Percentiles rank a stretch among this genome's conserved stretches.
Evolutionary conservation across 1,140 invertebrate species (phyloP).

Genomic region (Cydia amplana): DNA sequence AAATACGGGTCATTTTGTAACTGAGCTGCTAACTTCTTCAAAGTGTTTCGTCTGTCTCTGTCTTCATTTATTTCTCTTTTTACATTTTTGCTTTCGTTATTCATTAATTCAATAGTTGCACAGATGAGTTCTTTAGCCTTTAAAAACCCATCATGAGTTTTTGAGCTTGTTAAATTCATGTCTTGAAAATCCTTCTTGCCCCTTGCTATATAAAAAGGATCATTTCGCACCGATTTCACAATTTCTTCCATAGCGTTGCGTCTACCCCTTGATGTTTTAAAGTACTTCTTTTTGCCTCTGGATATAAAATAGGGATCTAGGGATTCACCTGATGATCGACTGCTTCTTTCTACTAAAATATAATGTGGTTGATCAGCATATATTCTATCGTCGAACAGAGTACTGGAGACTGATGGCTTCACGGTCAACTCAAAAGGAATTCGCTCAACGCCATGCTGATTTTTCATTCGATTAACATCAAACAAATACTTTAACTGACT

Average conservation of each 20-base stretch:
- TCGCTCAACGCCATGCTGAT: constrained; percentile 37
- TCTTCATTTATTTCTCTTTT: constrained; percentile 64
- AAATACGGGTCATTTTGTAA: constrained; percentile 71
- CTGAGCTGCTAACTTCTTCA: constrained; percentile 69
- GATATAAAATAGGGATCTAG: constrained; percentile 71
- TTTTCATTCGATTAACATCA: constrained; percentile 35
- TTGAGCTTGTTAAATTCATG: constrained; percentile 46
- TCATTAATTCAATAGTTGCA: constrained; percentile 53
- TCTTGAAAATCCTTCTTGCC: constrained; percentile 60
- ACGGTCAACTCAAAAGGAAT: constrained; percentile 36
- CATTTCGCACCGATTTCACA: constrained; percentile 68
- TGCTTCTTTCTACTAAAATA: constrained; percentile 68
- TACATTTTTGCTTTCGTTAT: constrained; percentile 46
- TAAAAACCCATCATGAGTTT: constrained; percentile 43
- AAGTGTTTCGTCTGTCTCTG: constrained; percentile 63
- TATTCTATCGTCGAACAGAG: constrained; percentile 61
- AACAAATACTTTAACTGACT: constrained; percentile 58
- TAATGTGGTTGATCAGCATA: constrained; percentile 71
- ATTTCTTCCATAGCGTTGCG: constrained; percentile 69
- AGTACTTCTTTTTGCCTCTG: constrained; percentile 65
- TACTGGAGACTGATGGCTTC: constrained; percentile 52
- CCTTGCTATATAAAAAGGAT: constrained; percentile 72
- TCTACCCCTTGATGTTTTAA: constrained; percentile 54
- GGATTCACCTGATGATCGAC: constrained; percentile 62
- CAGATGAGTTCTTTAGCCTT: constrained; percentile 68